Conservation (phyloP, 2,888 invertebrate species). For the Mechanitis messenoides region DNA sequence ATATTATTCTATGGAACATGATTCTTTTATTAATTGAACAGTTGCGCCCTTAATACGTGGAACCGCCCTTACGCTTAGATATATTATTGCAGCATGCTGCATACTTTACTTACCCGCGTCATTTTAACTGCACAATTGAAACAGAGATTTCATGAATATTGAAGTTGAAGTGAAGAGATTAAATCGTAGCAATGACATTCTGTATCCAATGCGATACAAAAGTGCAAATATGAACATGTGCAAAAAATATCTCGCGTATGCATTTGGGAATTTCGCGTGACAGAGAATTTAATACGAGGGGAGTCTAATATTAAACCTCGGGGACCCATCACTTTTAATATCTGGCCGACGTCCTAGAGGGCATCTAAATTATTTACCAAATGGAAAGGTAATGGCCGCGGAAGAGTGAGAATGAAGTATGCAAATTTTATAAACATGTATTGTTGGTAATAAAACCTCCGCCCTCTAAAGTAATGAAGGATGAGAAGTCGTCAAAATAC, state of each 20-base stretch:
- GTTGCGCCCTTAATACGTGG: background rate
- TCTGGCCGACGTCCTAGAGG: constrained; percentile 72
- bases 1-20: too few species aligned
- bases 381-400: constrained; percentile 75
- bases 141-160: constrained; percentile 19
- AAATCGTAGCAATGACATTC: constrained; percentile 65
- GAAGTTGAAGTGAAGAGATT: constrained; percentile 43
- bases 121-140: constrained; percentile 11
- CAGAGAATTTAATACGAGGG: constrained; percentile 76
- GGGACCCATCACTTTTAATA: constrained; percentile 77
- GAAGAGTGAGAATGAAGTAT: constrained; percentile 73
- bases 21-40: background rate
- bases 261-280: constrained; percentile 76
- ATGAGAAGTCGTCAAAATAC: constrained; percentile 44
- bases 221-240: constrained; percentile 73
- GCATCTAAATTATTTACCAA: constrained; percentile 76
- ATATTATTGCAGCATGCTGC: constrained; percentile 15
- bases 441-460: constrained; percentile 60
- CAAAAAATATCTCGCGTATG: constrained; percentile 74
- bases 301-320: constrained; percentile 75
- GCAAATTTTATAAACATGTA: constrained; percentile 73
- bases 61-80: constrained; percentile 17
- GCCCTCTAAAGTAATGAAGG: constrained; percentile 52
- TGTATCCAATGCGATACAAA: constrained; percentile 72
- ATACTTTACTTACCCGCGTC: constrained; percentile 13